Evolutionary conservation across 2,797 vertebrate species (phyloP).

Genomic region (Arnoldichthys spilopterus): DNA sequence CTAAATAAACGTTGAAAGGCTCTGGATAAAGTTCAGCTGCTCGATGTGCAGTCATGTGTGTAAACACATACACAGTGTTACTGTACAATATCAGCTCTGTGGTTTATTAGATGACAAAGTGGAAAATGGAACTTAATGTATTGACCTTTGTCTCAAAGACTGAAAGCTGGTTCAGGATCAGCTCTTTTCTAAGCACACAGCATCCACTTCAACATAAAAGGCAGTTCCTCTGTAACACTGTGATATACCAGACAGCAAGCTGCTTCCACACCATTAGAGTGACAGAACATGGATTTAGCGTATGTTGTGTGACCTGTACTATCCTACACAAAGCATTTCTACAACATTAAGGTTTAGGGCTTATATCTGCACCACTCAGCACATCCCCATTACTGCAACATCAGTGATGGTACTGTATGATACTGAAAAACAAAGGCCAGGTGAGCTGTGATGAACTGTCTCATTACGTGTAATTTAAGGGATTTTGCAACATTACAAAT

Average conservation of each 20-base stretch:
- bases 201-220: conserved; percentile 9
- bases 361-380: background rate
- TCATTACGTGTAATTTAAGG: background rate
- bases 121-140: too few species aligned
- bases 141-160: background rate
- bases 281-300: background rate
- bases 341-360: background rate
- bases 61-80: background rate
- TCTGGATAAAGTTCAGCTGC: background rate
- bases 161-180: background rate
- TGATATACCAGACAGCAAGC: background rate
- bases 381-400: background rate
- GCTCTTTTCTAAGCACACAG: background rate
- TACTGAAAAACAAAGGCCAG: background rate
- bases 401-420: background rate
- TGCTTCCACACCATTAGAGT: background rate
- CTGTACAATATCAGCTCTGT: background rate
- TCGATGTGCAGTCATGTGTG: background rate
- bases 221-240: background rate
- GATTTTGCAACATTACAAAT: conserved; percentile 14
- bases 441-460: conserved; percentile 9
- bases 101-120: background rate
- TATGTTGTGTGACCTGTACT: background rate
- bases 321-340: conserved; percentile 19
- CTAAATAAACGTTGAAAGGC: background rate